Percentiles rank a stretch among this genome's conserved stretches.
phyloP scores from a whole-genome alignment of 2,888 invertebrate genomes.

The Orthosia gothica region DNA sequence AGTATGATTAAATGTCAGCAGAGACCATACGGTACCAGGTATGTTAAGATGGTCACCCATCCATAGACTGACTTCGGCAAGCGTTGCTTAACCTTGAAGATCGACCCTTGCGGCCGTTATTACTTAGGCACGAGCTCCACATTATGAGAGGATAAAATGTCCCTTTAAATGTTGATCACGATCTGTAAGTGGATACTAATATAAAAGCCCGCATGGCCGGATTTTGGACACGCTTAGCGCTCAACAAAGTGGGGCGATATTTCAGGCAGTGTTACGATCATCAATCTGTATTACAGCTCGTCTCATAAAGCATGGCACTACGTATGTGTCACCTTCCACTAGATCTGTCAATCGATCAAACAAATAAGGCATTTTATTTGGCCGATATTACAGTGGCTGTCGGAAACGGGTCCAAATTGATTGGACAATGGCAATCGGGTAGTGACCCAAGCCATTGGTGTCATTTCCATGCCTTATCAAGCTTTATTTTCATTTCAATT shows the following conservation, averaged over 20 bases:
- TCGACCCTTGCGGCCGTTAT: too few relatives aligned
- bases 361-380: slow-evolving; percentile 56
- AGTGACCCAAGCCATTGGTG: slow-evolving; percentile 14
- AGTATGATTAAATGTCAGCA: too few relatives aligned
- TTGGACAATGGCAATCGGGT: slow-evolving; percentile 36
- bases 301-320: slow-evolving; percentile 58
- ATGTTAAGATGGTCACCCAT: too few relatives aligned
- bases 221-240: slow-evolving; percentile 48
- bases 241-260: slow-evolving; percentile 58
- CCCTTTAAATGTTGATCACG: slow-evolving; percentile 39
- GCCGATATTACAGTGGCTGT: slow-evolving; percentile 13
- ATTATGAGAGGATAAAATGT: slow-evolving; percentile 29
- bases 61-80: too few relatives aligned
- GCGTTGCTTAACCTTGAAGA: too few relatives aligned
- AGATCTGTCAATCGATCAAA: slow-evolving; percentile 60
- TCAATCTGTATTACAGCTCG: slow-evolving; percentile 65
- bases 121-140: not conserved
- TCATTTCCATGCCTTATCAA: slow-evolving; percentile 21
- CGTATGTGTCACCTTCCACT: slow-evolving; percentile 55
- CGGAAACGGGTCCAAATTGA: slow-evolving; percentile 48
- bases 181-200: slow-evolving; percentile 51
- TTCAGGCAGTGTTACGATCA: slow-evolving; percentile 49
- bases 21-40: too few relatives aligned
- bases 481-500: not conserved
- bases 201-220: slow-evolving; percentile 29